Base-by-base conservation (phyloP, 1,140 invertebrate species). In the Sitodiplosis mosellana region DNA sequence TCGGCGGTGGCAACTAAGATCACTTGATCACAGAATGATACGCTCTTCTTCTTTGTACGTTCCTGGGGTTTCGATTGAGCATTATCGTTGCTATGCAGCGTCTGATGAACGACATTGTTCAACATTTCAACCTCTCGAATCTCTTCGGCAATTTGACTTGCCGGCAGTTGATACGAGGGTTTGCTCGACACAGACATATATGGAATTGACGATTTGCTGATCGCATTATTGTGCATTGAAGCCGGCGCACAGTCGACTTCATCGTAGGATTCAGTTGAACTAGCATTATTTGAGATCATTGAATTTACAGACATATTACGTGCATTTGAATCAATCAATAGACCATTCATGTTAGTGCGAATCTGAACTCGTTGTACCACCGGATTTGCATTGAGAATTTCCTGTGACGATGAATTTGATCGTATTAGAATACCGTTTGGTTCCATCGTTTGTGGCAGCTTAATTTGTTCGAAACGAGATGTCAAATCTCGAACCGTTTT, bases 21-120 rank as follows among this genome's bases (percentile, higher is more conserved):
- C 0, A 93, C 87, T 66, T 91, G 85, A 60, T 93, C 87, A 56
- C 87, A 91, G 63, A 93, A 93, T 0, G 87, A 90, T 1, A 93
- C 89, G 54, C 84, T 88, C 61, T 92, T 92, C 71, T 92, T 92
- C 59, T 87, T 87, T 7, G 76, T 71, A 47, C 79, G 72, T 52
- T 74, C 71, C 4, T 38, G 19, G 11, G 10, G 15, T 36, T 55
- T 50, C 41, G 50, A 48, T 41, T 54, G 53, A 18, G 53, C 46
- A 51, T 52, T 51, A 48, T 53, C 52, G 51, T 50, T 51, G 45
- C 53, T 40, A 50, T 59, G 59, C 2, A 71, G 49, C 2, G 65
- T 64, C 49, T 71, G 64, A 50, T 70, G 64, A 18, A 72, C 68
- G 51, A 68, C 64, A 7, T 64, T 60, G 49, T 65, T 72, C 22